These are phyloP conservation scores for Tetrapedia diversipes DNA, from an alignment of 2,888 invertebrate species.

Conservation along the genomic window DNA sequence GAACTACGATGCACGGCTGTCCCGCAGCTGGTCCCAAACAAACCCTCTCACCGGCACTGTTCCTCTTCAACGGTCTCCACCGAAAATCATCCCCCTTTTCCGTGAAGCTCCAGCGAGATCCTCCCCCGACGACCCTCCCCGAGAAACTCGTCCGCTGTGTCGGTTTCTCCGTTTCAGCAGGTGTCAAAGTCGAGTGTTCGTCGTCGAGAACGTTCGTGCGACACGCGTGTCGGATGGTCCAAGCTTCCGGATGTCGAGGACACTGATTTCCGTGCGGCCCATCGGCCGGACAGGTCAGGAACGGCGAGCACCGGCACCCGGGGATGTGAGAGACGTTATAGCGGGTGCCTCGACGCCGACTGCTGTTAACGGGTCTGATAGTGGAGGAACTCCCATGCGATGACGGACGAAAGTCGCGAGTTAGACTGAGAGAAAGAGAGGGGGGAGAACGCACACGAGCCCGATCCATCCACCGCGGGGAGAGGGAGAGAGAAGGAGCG, in stretches of 20 bases:
- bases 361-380: slow-evolving; percentile 80
- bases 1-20: slow-evolving; percentile 36
- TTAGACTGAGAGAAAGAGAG: slow-evolving; percentile 48
- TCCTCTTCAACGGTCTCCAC: slow-evolving; percentile 9
- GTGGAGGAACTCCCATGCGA: slow-evolving; percentile 75
- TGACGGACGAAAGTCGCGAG: slow-evolving; percentile 75
- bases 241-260: slow-evolving; percentile 51
- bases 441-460: slow-evolving; percentile 36
- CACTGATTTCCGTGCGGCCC: slow-evolving; percentile 68
- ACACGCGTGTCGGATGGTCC: slow-evolving; percentile 29
- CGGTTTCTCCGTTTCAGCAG: no score
- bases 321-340: slow-evolving; percentile 75
- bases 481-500: slow-evolving; percentile 29
- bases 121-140: not conserved
- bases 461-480: slow-evolving; percentile 28
- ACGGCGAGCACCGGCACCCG: slow-evolving; percentile 66
- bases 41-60: slow-evolving; percentile 45
- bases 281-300: slow-evolving; percentile 64
- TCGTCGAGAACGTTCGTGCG: not conserved
- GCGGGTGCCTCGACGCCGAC: slow-evolving; percentile 79
- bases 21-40: not conserved
- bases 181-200: not conserved
- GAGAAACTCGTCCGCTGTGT: not conserved
- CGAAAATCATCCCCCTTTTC: slow-evolving; percentile 22
- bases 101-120: not conserved